phyloP scores from a whole-genome alignment of 2,113 vertebrate species.

The Uropsilus gracilis region DNA sequence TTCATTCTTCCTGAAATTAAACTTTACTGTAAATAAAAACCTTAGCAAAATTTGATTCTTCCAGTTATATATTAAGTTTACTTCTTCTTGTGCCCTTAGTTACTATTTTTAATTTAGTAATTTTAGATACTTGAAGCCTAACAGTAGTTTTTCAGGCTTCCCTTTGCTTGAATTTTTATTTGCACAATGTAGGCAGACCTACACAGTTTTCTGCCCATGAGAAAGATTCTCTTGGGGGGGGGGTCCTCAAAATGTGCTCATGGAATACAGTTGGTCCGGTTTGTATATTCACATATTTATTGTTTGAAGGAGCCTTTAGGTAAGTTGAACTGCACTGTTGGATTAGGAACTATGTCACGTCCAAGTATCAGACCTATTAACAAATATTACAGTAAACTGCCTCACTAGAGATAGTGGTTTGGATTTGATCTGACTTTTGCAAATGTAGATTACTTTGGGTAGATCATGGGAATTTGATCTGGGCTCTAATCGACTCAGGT shows the following conservation, averaged over 20 bases:
- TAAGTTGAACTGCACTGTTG: slow-evolving; percentile 28
- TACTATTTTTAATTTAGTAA: slow-evolving; percentile 49
- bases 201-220: slow-evolving; percentile 9
- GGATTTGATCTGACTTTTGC: slow-evolving; percentile 32
- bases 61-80: not conserved
- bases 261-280: not conserved
- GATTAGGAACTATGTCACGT: not conserved
- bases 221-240: slow-evolving; percentile 32
- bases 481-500: slow-evolving; percentile 7
- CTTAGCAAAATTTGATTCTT: not conserved
- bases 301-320: slow-evolving; percentile 33
- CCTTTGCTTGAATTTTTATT: slow-evolving; percentile 39
- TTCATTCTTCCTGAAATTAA: slow-evolving; percentile 27
- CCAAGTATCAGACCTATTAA: not conserved
- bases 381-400: not conserved
- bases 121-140: slow-evolving; percentile 39
- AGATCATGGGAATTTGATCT: slow-evolving; percentile 20
- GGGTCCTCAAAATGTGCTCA: slow-evolving; percentile 48
- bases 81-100: slow-evolving; percentile 42
- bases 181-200: not conserved
- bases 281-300: slow-evolving; percentile 7
- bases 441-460: slow-evolving; percentile 1
- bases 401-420: slow-evolving; percentile 39
- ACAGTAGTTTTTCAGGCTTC: slow-evolving; percentile 43
- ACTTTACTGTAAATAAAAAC: slow-evolving; percentile 3